Conservation (phyloP, 2,113 vertebrate species). For the Sturnus vulgaris region DNA sequence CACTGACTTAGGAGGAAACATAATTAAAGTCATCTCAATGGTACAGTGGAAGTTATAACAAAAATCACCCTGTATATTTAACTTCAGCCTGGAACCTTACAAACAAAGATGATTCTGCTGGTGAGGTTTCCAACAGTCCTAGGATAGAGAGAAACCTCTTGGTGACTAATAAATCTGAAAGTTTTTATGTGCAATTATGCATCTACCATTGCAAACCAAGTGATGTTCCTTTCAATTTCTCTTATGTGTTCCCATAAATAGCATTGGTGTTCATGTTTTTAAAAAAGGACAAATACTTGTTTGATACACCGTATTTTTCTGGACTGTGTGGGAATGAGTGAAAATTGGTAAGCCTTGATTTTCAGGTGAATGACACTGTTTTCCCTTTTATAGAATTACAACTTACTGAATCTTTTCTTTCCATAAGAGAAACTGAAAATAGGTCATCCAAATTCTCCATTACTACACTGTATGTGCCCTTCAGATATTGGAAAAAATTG, state of each 20-base stretch:
- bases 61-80: background rate
- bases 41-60: background rate
- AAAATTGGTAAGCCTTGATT: conserved; percentile 20
- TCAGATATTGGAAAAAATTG: background rate
- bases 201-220: background rate
- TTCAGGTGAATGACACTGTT: conserved; percentile 15
- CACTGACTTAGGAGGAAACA: background rate
- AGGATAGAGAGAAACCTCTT: background rate
- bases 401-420: conserved; percentile 20
- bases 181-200: background rate
- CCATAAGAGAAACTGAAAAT: conserved; percentile 39
- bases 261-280: background rate
- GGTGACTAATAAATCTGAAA: conserved; percentile 9
- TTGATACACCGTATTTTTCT: background rate
- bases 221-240: background rate
- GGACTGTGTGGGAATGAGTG: background rate
- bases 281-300: background rate
- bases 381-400: background rate
- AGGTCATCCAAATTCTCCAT: conserved; percentile 45
- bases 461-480: background rate
- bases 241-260: conserved; percentile 12
- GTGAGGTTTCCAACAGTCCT: background rate
- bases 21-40: background rate
- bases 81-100: background rate
- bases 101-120: background rate